Base-by-base conservation (phyloP, 2,113 vertebrate species). In the Chaetops frenatus region DNA sequence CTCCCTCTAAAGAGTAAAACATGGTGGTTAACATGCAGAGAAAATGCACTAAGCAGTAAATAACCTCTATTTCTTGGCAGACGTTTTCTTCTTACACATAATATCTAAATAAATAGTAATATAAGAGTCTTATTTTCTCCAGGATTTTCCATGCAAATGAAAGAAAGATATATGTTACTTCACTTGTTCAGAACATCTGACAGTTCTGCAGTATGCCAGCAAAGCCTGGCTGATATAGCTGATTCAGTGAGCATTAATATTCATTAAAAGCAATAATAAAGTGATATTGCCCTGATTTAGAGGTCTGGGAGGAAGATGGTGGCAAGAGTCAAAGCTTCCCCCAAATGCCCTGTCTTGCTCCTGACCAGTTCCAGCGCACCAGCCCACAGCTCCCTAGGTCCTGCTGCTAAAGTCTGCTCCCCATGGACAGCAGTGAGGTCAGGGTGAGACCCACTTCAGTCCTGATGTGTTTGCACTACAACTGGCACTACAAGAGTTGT, bases 171-270 rank as follows among this genome's bases (percentile, higher is more conserved):
- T 12, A 28, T 15, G 4, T 61, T 65, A 57, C 13, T 47, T 86
- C 20, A 33, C 7, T 56, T 77, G 9, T 54, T 95, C 19, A 42
- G 67, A 88, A 81, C 4, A 72, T 67, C 40, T 44, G 66, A 69
- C 22, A 72, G 31, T 47, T 91, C 40, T 88, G 47, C 58, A 79
- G 17, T 11, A 28, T 47, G 27, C 33, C 38, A 61, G 53, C 36
- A 86, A 88, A 93, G 2, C 50, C 45, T 51, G 64, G 31, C 44
- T 92, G 29, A 15, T 44, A 13, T 1, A 51, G 66, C 12, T 81
- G 79, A 72, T 84, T 94, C 51, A 86, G 24, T 71, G 56, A 83
- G 12, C 61, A 79, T 93, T 88, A 95, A 90, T 86, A 86, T 79
- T 92, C 76, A 94, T 91, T 65, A 86, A 86, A 81, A 95, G 8